A percentile compares a stretch with the other conserved stretches of the same genome.
Conservation (phyloP, 2,888 invertebrate species). For the Baccha elongata region DNA sequence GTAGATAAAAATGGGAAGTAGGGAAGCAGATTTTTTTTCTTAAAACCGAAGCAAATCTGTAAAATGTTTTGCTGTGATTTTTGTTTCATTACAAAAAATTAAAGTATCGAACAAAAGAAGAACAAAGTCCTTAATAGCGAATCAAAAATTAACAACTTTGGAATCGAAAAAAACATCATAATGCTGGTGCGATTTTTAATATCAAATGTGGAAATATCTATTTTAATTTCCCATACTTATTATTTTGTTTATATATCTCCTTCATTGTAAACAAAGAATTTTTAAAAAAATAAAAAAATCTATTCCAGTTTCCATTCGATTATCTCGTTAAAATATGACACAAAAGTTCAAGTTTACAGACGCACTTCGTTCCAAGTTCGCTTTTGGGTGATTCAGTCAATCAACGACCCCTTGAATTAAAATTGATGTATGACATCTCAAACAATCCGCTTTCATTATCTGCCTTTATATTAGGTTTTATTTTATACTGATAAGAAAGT, state of each 20-base stretch:
- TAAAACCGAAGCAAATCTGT: no score
- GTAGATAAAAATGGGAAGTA: no score
- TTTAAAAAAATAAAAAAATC: background rate
- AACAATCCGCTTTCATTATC: slow-evolving; percentile 3
- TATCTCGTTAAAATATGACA: slow-evolving; percentile 10
- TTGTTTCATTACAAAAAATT: no score
- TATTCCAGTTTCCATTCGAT: background rate
- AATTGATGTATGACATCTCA: background rate
- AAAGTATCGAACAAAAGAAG: no score
- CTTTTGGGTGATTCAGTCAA: slow-evolving; percentile 44
- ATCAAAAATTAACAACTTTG: no score
- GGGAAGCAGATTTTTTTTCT: no score
- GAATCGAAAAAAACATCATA: no score
- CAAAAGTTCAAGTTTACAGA: slow-evolving; percentile 20
- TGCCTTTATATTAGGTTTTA: slow-evolving; percentile 12
- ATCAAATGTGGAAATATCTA: no score
- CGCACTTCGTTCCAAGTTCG: slow-evolving; percentile 13
- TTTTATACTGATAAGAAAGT: slow-evolving; percentile 44
- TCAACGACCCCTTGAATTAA: slow-evolving; percentile 32
- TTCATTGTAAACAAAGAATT: slow-evolving; percentile 36
- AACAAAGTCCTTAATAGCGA: no score
- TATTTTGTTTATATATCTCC: slow-evolving; percentile 8
- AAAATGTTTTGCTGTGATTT: no score
- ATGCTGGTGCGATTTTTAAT: no score
- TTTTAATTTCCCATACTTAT: no score